Percentiles rank a stretch among this genome's conserved stretches.
phyloP scores from a whole-genome alignment of 2,113 vertebrate species.

The Pelobates fuscus region DNA sequence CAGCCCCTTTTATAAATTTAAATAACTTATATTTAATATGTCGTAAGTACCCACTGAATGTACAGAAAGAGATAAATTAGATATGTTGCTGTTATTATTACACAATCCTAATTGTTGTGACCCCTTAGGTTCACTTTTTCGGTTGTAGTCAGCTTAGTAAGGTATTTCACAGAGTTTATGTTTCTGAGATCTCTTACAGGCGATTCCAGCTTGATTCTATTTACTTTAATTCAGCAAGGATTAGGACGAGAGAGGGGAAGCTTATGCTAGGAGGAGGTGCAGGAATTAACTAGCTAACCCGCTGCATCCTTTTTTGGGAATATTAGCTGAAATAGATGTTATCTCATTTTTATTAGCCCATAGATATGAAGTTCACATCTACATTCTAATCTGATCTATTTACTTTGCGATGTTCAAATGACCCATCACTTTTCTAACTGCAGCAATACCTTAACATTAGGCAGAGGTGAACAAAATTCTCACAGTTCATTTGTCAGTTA shows the following conservation, averaged over 20 bases:
- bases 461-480: no score
- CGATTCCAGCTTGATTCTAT: conserved; percentile 29
- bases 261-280: conserved; percentile 21
- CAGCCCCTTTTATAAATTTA: no score
- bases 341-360: conserved; percentile 22
- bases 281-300: conserved; percentile 28
- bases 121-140: background rate
- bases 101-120: no score
- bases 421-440: background rate
- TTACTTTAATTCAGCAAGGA: conserved; percentile 44
- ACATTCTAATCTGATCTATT: conserved; percentile 11
- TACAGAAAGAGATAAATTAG: no score
- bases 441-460: no score
- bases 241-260: conserved; percentile 29
- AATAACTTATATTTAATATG: no score
- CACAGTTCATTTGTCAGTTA: no score
- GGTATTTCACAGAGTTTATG: conserved; percentile 30
- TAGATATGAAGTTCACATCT: conserved; percentile 22
- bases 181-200: conserved; percentile 34
- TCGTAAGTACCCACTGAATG: no score
- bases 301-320: conserved; percentile 46
- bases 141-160: background rate
- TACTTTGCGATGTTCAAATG: conserved; percentile 21
- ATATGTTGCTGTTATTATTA: no score
- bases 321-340: conserved; percentile 14